phyloP scores from a whole-genome alignment of 92 coral and sea anemone species.

The Galaxea fascicularis region DNA sequence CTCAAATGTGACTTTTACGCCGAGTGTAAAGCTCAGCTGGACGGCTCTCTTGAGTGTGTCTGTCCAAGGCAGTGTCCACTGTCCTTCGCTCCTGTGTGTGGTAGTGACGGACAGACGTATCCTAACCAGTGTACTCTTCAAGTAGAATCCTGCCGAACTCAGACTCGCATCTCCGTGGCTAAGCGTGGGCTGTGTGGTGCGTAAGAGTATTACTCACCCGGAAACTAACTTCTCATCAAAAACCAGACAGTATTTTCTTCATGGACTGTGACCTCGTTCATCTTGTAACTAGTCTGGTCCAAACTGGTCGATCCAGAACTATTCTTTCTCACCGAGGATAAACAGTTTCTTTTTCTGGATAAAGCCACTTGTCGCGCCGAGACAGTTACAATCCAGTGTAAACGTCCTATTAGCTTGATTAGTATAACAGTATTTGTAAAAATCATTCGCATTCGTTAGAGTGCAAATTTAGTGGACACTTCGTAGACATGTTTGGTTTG shows the following conservation, averaged over 20 bases:
- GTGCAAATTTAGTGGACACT: too few species aligned
- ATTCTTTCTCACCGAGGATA: too few species aligned
- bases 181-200: constrained; percentile 91
- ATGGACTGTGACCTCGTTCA: neutral
- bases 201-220: constrained; percentile 6
- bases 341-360: too few species aligned
- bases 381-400: too few species aligned
- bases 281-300: too few species aligned
- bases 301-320: neutral
- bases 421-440: too few species aligned
- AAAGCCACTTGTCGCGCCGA: too few species aligned
- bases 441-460: too few species aligned
- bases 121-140: constrained; percentile 89
- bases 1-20: constrained; percentile 89
- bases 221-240: neutral
- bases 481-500: too few species aligned
- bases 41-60: constrained; percentile 90
- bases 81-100: constrained; percentile 90
- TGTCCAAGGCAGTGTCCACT: constrained; percentile 90
- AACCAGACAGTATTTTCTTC: neutral
- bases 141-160: constrained; percentile 83
- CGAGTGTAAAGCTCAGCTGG: constrained; percentile 80
- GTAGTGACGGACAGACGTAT: constrained; percentile 88
- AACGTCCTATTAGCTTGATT: too few species aligned
- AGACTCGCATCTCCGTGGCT: constrained; percentile 77